phyloP scores from a whole-genome alignment of 2,797 vertebrate species.

The Halcyon leucocephala region DNA sequence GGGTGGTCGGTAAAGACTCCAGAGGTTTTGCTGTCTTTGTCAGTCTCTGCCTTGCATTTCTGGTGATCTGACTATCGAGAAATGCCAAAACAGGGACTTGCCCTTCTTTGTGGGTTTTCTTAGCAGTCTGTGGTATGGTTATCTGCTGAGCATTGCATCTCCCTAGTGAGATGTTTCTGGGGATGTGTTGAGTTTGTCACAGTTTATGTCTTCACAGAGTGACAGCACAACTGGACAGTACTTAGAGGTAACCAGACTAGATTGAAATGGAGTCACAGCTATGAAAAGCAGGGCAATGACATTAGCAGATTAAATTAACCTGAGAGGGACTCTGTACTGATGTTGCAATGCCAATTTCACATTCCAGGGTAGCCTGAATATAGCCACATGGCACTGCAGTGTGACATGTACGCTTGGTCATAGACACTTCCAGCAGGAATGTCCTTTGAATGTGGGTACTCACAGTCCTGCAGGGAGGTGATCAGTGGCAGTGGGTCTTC shows the following conservation, averaged over 20 bases:
- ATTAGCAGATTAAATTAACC: neutral
- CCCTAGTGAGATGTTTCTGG: neutral
- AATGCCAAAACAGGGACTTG: neutral
- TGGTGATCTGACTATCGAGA: neutral
- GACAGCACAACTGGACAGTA: neutral
- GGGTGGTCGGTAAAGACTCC: neutral
- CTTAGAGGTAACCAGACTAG: neutral
- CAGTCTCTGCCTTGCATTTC: neutral
- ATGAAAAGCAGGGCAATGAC: neutral
- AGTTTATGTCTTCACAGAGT: neutral
- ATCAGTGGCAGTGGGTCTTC: neutral
- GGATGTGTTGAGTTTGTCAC: neutral
- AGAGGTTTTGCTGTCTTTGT: neutral
- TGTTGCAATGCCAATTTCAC: neutral
- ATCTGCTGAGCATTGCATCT: neutral
- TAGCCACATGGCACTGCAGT: neutral
- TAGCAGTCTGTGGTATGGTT: neutral
- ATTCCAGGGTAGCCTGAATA: neutral
- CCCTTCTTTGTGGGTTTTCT: neutral
- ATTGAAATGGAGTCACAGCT: neutral
- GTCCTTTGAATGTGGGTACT: neutral
- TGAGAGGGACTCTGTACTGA: neutral
- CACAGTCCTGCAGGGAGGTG: neutral
- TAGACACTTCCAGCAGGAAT: neutral
- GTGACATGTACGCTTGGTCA: accelerated